phyloP scores from a whole-genome alignment of 2,888 invertebrate genomes.

The Tricholauxania praeusta region DNA sequence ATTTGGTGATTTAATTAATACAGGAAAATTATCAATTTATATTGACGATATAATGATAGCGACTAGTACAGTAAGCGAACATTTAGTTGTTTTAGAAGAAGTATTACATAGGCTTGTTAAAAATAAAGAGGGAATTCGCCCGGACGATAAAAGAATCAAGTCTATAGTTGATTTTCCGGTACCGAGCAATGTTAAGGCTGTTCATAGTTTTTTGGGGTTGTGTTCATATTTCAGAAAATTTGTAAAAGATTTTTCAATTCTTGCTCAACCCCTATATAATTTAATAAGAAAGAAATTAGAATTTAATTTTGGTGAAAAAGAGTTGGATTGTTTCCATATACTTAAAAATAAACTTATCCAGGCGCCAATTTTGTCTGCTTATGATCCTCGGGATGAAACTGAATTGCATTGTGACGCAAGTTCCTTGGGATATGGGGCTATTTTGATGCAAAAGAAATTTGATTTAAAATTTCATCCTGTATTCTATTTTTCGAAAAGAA shows the following conservation, averaged over 20 bases:
- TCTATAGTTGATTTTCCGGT: slow-evolving; percentile 26
- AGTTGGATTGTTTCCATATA: background rate
- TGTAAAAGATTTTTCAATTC: slow-evolving; percentile 23
- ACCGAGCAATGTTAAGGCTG: slow-evolving; percentile 14
- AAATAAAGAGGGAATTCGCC: slow-evolving; percentile 36
- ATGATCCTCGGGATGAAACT: background rate
- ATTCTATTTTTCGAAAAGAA: background rate
- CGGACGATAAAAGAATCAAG: slow-evolving; percentile 36
- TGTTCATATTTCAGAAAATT: slow-evolving; percentile 17
- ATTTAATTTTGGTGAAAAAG: background rate
- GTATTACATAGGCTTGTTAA: slow-evolving; percentile 32
- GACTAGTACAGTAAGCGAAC: slow-evolving; percentile 19
- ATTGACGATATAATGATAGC: slow-evolving; percentile 43
- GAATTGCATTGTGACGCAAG: slow-evolving; percentile 6
- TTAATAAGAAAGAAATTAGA: background rate
- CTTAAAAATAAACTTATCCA: background rate
- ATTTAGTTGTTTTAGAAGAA: slow-evolving; percentile 30
- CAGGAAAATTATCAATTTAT: slow-evolving; percentile 40
- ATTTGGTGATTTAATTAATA: slow-evolving; percentile 33
- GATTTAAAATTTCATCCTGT: background rate
- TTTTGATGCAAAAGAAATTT: background rate
- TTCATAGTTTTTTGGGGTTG: slow-evolving; percentile 25
- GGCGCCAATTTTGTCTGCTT: too few relatives aligned
- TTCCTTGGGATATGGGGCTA: background rate
- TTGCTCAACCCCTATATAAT: slow-evolving; percentile 26